Percentiles rank a stretch among this genome's conserved stretches.
These are phyloP conservation scores for Hippolais icterina DNA, from an alignment of 2,113 vertebrate species.

Conservation along the genomic window DNA sequence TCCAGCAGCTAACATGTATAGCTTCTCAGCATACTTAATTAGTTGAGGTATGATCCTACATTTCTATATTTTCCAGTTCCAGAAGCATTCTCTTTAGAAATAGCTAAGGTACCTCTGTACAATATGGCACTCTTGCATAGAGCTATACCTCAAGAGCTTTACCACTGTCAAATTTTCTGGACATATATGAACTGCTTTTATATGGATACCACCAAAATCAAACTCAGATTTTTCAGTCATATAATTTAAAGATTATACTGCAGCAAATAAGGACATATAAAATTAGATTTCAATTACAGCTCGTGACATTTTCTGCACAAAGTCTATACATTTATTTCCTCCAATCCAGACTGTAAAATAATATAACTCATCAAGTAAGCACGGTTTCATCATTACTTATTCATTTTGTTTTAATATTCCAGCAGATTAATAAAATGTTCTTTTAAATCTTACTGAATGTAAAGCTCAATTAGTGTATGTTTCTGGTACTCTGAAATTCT, in stretches of 20 bases:
- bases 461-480: constrained; percentile 26
- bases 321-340: not conserved
- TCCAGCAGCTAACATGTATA: not conserved
- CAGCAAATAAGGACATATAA: not conserved
- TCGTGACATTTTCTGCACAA: not conserved
- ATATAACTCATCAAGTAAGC: not conserved
- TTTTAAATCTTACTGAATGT: constrained; percentile 25
- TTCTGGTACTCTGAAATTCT: constrained; percentile 34
- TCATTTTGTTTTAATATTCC: not conserved
- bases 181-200: not conserved
- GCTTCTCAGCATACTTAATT: not conserved
- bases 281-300: not conserved
- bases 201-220: not conserved
- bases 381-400: not conserved
- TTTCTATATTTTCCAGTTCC: not conserved
- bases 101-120: not conserved
- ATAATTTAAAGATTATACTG: not conserved
- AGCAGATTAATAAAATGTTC: constrained; percentile 15
- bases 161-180: not conserved
- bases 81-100: not conserved
- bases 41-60: not conserved
- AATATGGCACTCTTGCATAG: not conserved
- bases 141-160: not conserved
- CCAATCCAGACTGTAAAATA: not conserved
- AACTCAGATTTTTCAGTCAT: not conserved